Percentiles rank a stretch among this genome's conserved stretches.
These are phyloP conservation scores for Sycophila texana DNA, from an alignment of 2,888 invertebrate species.

Conservation along the genomic window DNA sequence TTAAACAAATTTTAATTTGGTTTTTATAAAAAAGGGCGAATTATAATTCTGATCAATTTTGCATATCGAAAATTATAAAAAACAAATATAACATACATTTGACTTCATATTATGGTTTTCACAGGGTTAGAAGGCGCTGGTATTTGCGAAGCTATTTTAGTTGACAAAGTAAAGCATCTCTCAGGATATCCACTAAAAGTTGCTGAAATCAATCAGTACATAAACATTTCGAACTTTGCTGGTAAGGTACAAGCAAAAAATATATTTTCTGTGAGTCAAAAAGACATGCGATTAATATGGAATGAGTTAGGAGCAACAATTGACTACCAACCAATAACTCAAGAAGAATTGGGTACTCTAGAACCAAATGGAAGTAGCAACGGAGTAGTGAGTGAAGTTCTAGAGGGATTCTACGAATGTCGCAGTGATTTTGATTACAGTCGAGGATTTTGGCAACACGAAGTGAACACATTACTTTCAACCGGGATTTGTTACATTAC, in stretches of 20 bases:
- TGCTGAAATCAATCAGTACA: neutral
- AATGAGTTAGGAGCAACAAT: neutral
- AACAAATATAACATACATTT: too few relatives aligned
- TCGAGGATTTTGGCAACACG: slow-evolving; percentile 14
- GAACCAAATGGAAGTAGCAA: neutral
- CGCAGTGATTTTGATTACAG: neutral
- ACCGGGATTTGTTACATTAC: slow-evolving; percentile 3
- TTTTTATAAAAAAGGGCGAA: neutral
- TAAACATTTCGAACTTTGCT: neutral
- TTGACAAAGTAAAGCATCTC: slow-evolving; percentile 6
- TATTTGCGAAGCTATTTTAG: neutral
- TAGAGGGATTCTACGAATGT: neutral
- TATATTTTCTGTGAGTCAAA: neutral
- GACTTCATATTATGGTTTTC: too few relatives aligned
- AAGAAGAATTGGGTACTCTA: neutral
- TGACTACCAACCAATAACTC: too few relatives aligned
- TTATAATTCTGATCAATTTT: neutral
- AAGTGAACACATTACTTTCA: neutral
- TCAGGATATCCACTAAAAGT: slow-evolving; percentile 11
- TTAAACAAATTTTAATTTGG: neutral
- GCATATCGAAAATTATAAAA: too few relatives aligned
- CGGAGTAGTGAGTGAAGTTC: neutral
- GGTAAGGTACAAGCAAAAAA: neutral
- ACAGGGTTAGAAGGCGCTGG: neutral
- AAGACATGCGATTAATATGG: neutral